phyloP scores from a whole-genome alignment of 2,113 vertebrate species.

The Percina caprodes region DNA sequence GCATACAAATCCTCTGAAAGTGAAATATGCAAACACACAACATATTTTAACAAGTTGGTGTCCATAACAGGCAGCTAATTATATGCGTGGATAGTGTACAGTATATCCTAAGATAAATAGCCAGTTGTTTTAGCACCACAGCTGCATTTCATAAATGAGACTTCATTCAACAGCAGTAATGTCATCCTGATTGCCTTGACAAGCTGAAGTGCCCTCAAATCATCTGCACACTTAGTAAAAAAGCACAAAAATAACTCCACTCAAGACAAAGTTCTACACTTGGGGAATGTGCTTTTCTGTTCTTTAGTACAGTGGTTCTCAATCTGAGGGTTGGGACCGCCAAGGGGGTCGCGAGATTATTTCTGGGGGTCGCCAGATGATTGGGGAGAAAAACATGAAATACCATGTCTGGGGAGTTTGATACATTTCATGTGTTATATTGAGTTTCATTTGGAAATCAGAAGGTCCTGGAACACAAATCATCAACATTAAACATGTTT shows the following conservation, averaged over 20 bases:
- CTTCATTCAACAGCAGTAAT: constrained; percentile 19
- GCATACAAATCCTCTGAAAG: background rate
- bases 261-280: background rate
- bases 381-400: too few relatives aligned
- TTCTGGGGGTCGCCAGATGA: too few relatives aligned
- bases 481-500: too few relatives aligned
- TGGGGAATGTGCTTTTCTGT: background rate
- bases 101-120: background rate
- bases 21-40: background rate
- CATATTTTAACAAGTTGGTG: constrained; percentile 3
- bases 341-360: too few relatives aligned
- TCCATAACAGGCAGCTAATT: background rate
- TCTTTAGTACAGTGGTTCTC: background rate
- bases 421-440: too few relatives aligned
- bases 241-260: background rate
- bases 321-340: too few relatives aligned
- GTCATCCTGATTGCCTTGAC: constrained; percentile 22
- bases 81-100: background rate
- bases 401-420: too few relatives aligned
- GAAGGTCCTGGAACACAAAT: too few relatives aligned
- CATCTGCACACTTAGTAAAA: background rate
- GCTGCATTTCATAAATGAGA: constrained; percentile 1
- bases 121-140: background rate
- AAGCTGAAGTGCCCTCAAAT: constrained; percentile 22
- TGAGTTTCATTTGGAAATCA: too few relatives aligned